phyloP scores from a whole-genome alignment of 35 echinoderm and acorn worm genomes.

The Antedon bifida region DNA sequence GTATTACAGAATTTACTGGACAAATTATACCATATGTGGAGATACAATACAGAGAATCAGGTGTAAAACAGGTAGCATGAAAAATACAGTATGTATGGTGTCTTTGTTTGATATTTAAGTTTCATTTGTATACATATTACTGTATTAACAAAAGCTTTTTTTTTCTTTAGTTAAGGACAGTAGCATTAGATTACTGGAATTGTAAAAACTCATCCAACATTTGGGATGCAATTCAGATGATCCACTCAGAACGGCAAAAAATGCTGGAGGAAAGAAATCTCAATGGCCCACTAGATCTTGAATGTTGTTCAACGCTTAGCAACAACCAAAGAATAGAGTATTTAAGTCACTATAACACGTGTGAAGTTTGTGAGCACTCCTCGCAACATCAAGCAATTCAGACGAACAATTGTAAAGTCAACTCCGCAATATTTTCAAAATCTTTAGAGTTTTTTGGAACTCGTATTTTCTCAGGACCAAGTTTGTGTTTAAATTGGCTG shows the following conservation, averaged over 20 bases:
- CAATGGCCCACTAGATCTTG: background rate
- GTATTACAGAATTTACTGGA: too few relatives aligned
- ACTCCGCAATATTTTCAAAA: background rate
- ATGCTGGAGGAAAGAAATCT: background rate
- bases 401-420: background rate
- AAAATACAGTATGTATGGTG: too few relatives aligned
- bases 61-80: too few relatives aligned
- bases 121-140: too few relatives aligned
- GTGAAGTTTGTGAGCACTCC: conserved; percentile 64
- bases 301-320: conserved; percentile 58
- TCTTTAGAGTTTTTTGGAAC: background rate
- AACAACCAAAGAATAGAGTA: conserved; percentile 6
- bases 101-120: too few relatives aligned
- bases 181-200: conserved; percentile 55
- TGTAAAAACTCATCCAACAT: conserved; percentile 25
- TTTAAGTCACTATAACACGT: conserved; percentile 36
- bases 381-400: background rate
- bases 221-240: background rate
- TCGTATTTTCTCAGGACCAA: background rate
- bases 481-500: background rate
- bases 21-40: too few relatives aligned
- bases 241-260: conserved; percentile 8
- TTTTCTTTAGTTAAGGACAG: conserved; percentile 25
- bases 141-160: background rate
- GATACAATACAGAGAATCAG: too few relatives aligned